Conservation (phyloP, 2,888 invertebrate species). For the Drosophila leonis region DNA sequence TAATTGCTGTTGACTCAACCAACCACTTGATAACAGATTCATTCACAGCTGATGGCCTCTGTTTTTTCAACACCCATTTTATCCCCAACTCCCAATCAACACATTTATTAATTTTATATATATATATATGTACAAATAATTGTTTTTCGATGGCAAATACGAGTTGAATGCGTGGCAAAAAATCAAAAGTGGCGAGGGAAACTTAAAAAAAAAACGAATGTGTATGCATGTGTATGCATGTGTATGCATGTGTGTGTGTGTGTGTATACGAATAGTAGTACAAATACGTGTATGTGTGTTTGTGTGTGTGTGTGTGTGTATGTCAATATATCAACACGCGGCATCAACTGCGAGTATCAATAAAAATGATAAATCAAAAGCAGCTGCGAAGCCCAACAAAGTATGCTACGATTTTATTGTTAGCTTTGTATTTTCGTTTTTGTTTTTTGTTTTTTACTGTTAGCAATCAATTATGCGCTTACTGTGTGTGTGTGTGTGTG, state of each 20-base stretch:
- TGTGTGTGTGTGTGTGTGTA: slow-evolving; percentile 16
- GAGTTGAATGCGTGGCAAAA: slow-evolving; percentile 35
- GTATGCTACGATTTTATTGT: slow-evolving; percentile 68
- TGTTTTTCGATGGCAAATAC: slow-evolving; percentile 27
- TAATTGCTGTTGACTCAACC: slow-evolving; percentile 56
- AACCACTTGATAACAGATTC: slow-evolving; percentile 30
- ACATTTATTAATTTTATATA: neutral
- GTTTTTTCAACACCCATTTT: neutral
- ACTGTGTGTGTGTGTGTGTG: slow-evolving; percentile 25
- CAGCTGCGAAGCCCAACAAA: slow-evolving; percentile 74
- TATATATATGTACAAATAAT: neutral
- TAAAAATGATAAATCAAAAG: slow-evolving; percentile 47
- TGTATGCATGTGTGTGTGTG: slow-evolving; percentile 12
- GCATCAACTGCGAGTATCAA: slow-evolving; percentile 42
- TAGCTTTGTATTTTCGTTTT: slow-evolving; percentile 19
- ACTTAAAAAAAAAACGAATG: neutral
- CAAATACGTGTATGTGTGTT: slow-evolving; percentile 3
- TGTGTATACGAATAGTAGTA: slow-evolving; percentile 2
- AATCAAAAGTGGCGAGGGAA: slow-evolving; percentile 1
- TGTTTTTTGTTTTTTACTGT: slow-evolving; percentile 67
- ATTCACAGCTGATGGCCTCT: slow-evolving; percentile 15
- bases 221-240: slow-evolving; percentile 1
- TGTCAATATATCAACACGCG: slow-evolving; percentile 43
- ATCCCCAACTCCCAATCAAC: neutral
- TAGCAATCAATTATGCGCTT: slow-evolving; percentile 60